Conservation (phyloP, 1,140 invertebrate species). For the Bombus cullumanus region DNA sequence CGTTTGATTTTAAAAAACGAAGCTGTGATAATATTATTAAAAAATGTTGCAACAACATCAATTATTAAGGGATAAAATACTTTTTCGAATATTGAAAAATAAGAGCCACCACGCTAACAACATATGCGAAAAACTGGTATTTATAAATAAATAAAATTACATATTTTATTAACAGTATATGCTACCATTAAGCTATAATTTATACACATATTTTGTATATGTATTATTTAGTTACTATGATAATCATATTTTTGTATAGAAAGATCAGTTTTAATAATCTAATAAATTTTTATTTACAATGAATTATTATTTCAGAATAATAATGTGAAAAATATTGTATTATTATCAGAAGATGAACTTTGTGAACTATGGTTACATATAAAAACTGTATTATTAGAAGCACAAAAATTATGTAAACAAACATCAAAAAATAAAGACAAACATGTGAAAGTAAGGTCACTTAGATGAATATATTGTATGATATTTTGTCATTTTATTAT, state of each 20-base stretch:
- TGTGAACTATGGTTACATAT: constrained; percentile 49
- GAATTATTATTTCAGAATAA: constrained; percentile 39
- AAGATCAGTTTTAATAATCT: neutral
- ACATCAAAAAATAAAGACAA: neutral
- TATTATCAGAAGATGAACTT: constrained; percentile 47
- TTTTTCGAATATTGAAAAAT: constrained; percentile 49
- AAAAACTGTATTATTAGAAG: constrained; percentile 41
- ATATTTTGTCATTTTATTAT: neutral
- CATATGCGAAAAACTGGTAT: constrained; percentile 59
- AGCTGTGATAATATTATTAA: neutral
- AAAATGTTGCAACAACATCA: constrained; percentile 10
- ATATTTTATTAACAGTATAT: neutral
- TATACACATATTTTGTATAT: neutral
- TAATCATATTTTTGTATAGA: neutral
- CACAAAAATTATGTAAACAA: constrained; percentile 23
- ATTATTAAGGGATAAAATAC: constrained; percentile 12
- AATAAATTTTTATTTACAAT: neutral
- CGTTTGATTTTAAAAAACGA: neutral
- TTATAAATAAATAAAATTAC: neutral
- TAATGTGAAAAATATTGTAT: constrained; percentile 34
- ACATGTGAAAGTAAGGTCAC: constrained; percentile 26
- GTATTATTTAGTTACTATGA: neutral
- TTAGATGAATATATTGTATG: neutral
- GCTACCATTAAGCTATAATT: neutral
- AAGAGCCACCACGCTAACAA: neutral